Evolutionary conservation across 2,797 vertebrate species (phyloP).

Genomic region (Streptopelia turtur): DNA sequence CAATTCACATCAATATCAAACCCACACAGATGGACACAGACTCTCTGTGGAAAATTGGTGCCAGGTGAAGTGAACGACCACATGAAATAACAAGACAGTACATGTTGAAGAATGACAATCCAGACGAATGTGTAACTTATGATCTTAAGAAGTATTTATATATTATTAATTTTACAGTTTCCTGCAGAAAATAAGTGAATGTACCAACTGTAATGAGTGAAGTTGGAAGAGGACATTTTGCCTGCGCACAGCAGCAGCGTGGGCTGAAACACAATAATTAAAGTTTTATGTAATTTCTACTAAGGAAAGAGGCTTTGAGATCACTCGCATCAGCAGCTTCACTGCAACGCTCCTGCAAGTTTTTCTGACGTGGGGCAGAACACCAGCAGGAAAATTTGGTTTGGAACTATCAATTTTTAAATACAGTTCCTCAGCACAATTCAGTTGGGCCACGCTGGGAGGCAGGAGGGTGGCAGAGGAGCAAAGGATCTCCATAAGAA

Average conservation of each 20-base stretch:
- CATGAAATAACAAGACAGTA: not conserved
- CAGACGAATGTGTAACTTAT: rapidly evolving
- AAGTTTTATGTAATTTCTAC: not conserved
- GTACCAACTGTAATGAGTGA: not conserved
- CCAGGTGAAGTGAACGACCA: slow-evolving; percentile 7
- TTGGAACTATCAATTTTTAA: slow-evolving; percentile 26
- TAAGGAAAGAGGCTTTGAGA: not conserved
- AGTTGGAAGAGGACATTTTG: rapidly evolving
- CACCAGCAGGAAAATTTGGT: not conserved
- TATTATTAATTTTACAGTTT: not conserved
- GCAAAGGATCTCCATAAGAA: not conserved
- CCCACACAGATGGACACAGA: not conserved
- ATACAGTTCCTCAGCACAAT: not conserved
- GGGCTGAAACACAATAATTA: not conserved
- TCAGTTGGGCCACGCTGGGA: not conserved
- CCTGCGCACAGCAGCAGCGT: not conserved
- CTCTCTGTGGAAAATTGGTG: not conserved
- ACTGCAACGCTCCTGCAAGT: not conserved
- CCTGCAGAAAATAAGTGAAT: not conserved
- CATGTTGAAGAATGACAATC: not conserved
- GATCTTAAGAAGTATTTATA: not conserved
- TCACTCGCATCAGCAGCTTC: not conserved
- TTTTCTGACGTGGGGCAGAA: not conserved
- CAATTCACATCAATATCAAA: not conserved
- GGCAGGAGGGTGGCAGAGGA: not conserved